Base-by-base conservation (phyloP, 2,113 vertebrate species). In the Pithys albifrons region DNA sequence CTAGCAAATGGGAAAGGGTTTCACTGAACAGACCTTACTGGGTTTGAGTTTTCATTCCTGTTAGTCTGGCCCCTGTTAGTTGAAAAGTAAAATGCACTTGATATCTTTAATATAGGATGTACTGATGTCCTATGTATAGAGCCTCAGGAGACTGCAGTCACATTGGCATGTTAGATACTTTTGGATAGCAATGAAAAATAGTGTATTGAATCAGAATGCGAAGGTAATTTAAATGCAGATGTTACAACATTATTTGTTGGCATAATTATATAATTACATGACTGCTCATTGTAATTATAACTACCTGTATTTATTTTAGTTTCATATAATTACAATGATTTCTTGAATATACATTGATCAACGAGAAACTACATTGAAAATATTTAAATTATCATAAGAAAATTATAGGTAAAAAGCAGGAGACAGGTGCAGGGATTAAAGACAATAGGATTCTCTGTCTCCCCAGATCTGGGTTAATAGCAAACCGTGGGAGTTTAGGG, bases 321-420 rank as follows among this genome's bases (percentile, higher is more conserved):
- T 93, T 85, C 51, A 77, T 62, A n/a, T 89, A 97, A 95, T 95
- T 95, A 72, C 43, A 69, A 37, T n/a, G 93, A 95, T 95, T 96
- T 80, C 18, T 94, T 72, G 25, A 92, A 59, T 79, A 73, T 19
- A 76, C 18, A 46, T 51, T 91, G 66, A 93, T 85, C 41, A 70
- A 10, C 55, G 58, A 62, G 89, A 93, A 95, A 74, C 31, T 29
- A 57, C n/a, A 76, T 58, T 95, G 16, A 82, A 92, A 77, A 46
- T 67, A 51, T 72, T 87, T 81, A 37, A 95, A 92, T 87, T 86
- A 79, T 76, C 71, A 58, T 54, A 67, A 77, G 31, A 90, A 84
- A 79, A 33, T 35, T 67, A 33, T n/a, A 88, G 73, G 67, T 88
- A 78, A 69, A 93, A 90, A 23, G 1, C 20, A 66, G 20, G 9